Percentiles rank a stretch among this genome's conserved stretches.
Evolutionary conservation across 2,797 vertebrate species (phyloP).

Genomic region (Australoheros facetus): DNA sequence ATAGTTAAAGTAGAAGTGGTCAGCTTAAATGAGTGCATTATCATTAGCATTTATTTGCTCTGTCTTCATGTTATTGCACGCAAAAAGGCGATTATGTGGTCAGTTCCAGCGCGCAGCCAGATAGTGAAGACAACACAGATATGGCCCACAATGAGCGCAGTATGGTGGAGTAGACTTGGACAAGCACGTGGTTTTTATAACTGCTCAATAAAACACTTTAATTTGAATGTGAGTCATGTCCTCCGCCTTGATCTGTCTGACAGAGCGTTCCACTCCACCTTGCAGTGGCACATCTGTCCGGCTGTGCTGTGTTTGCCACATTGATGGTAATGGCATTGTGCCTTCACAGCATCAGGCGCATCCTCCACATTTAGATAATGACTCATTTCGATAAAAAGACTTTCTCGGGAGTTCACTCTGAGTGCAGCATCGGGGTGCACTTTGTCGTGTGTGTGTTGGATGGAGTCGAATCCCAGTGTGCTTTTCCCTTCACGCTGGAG

Average conservation of each 20-base stretch:
- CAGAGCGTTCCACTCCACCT: background rate
- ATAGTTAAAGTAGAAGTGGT: background rate
- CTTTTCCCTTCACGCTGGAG: background rate
- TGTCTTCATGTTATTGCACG: constrained; percentile 17
- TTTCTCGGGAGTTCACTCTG: constrained; percentile 50
- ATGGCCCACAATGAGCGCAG: constrained; percentile 27
- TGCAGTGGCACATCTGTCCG: constrained; percentile 45
- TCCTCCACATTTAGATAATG: constrained; percentile 61
- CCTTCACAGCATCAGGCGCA: constrained; percentile 33
- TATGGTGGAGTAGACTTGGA: background rate
- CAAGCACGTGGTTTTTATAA: constrained; percentile 37
- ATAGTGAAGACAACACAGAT: constrained; percentile 18
- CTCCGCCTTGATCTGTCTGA: constrained; percentile 4
- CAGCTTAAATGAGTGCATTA: background rate
- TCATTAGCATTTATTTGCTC: constrained; percentile 23
- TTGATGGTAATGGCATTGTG: constrained; percentile 38
- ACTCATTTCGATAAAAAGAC: constrained; percentile 59
- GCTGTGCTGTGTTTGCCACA: constrained; percentile 34
- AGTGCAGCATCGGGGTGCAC: constrained; percentile 35
- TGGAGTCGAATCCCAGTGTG: constrained; percentile 9
- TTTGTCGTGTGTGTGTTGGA: background rate
- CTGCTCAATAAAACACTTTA: constrained; percentile 46
- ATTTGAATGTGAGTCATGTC: constrained; percentile 64
- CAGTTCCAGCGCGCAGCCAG: background rate
- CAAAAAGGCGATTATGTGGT: constrained; percentile 25